These are phyloP conservation scores for Porites rus DNA, from an alignment of 92 coral and sea anemone genomes.

Conservation along the genomic window DNA sequence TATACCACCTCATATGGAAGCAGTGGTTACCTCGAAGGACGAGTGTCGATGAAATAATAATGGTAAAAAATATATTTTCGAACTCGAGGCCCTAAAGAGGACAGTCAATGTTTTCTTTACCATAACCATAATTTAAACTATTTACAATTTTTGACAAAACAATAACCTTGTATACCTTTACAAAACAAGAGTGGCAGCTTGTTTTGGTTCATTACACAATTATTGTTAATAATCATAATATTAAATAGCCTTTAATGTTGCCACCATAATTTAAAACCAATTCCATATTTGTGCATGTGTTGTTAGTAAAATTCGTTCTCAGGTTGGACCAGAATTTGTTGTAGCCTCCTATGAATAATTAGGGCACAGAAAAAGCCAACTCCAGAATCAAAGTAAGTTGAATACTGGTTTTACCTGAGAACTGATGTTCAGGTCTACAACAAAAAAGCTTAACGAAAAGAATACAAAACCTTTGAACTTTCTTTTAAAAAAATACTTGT, in stretches of 20 bases:
- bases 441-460: background rate
- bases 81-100: background rate
- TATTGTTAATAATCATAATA: too few relatives aligned
- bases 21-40: too few relatives aligned
- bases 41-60: too few relatives aligned
- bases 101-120: background rate
- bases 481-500: background rate
- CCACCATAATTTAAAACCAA: background rate
- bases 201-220: background rate
- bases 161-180: background rate
- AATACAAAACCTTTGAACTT: background rate
- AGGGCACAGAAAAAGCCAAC: too few relatives aligned
- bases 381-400: too few relatives aligned
- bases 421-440: too few relatives aligned
- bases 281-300: background rate
- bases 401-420: too few relatives aligned
- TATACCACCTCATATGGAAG: too few relatives aligned
- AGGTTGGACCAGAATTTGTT: too few relatives aligned
- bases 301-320: too few relatives aligned
- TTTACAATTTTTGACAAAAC: constrained; percentile 12
- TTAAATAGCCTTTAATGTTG: background rate
- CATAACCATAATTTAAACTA: constrained; percentile 3
- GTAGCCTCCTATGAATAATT: too few relatives aligned
- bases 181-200: background rate
- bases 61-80: background rate